Evolutionary conservation across 2,888 invertebrate species (phyloP).

Genomic region (Conomelus anceps): DNA sequence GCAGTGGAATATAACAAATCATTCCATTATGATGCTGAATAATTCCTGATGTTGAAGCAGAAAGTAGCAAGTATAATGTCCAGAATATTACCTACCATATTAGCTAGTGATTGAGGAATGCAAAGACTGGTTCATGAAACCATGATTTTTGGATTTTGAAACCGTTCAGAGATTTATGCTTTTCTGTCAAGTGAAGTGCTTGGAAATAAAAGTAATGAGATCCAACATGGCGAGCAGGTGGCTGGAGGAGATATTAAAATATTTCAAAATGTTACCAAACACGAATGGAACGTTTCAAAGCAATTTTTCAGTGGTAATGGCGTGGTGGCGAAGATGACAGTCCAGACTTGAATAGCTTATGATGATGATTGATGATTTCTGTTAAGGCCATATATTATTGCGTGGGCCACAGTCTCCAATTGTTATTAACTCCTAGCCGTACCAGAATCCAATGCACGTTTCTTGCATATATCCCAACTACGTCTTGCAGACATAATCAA

Average conservation of each 20-base stretch:
- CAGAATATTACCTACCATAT: not conserved
- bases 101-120: not conserved
- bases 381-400: not conserved
- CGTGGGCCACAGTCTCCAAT: not conserved
- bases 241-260: not conserved
- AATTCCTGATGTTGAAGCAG: no score
- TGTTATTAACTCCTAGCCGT: not conserved
- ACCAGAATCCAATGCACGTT: not conserved
- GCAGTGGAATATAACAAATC: no score
- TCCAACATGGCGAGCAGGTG: not conserved
- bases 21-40: no score
- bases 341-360: not conserved
- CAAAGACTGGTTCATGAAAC: no score
- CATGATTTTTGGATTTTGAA: not conserved
- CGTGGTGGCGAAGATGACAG: not conserved
- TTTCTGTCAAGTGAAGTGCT: not conserved
- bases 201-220: not conserved
- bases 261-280: not conserved
- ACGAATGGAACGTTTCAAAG: not conserved
- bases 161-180: not conserved
- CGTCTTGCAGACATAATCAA: no score
- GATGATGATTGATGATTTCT: not conserved
- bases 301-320: not conserved
- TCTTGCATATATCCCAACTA: not conserved
- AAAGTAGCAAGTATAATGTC: not conserved